phyloP scores from a whole-genome alignment of 2,888 invertebrate genomes.

The Steinernema carpocapsae region DNA sequence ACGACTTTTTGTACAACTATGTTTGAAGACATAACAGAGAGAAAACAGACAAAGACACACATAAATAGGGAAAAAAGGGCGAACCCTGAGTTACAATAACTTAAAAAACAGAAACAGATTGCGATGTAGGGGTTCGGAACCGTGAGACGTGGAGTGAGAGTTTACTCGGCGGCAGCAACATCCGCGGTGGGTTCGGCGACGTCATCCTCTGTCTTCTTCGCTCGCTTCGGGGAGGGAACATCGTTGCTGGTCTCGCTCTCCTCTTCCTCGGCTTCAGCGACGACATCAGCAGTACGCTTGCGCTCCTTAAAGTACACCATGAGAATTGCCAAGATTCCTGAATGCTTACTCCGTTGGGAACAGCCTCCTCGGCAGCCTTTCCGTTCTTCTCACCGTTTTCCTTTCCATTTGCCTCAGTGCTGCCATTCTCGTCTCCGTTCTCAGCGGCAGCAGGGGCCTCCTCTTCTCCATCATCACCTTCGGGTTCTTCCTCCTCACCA shows the following conservation, averaged over 20 bases:
- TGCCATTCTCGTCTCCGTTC: conserved; percentile 10
- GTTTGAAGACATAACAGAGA: conserved; percentile 1
- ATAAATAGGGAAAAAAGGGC: not conserved
- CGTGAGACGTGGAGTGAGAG: not conserved
- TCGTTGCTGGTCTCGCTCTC: conserved; percentile 33
- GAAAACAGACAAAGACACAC: conserved; percentile 4
- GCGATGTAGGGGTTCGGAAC: not conserved
- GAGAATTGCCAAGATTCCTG: not conserved
- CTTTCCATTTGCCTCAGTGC: conserved; percentile 15
- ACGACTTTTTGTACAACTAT: conserved; percentile 21
- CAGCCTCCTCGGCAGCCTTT: not conserved
- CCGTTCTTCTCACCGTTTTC: conserved; percentile 22
- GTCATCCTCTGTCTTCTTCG: conserved; percentile 6
- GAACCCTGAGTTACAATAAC: conserved; percentile 31
- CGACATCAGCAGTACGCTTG: conserved; percentile 4
- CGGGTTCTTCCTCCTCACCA: conserved; percentile 19
- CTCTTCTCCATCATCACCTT: conserved; percentile 1
- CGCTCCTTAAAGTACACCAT: not conserved
- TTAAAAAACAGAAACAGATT: conserved; percentile 29
- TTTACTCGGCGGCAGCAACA: conserved; percentile 19
- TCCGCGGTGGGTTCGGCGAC: conserved; percentile 10
- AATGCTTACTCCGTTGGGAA: conserved; percentile 1
- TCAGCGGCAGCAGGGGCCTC: not conserved
- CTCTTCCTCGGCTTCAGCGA: conserved; percentile 23
- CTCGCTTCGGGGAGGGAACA: conserved; percentile 21